Conservation (phyloP, 2,888 invertebrate species). For the Dicycla oo region DNA sequence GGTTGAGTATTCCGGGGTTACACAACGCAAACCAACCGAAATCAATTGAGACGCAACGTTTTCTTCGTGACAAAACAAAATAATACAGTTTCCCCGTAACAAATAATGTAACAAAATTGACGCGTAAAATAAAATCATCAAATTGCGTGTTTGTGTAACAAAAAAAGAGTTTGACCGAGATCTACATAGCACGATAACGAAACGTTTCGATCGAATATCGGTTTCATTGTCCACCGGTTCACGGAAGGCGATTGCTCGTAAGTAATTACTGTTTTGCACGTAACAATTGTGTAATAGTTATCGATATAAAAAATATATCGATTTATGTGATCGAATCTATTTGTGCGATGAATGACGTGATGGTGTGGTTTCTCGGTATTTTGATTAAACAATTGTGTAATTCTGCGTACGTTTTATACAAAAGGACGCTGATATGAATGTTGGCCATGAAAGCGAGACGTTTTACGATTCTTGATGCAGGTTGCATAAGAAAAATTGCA, state of each 20-base stretch:
- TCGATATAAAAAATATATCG: constrained; percentile 74
- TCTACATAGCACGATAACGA: constrained; percentile 79
- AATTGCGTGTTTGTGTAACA: constrained; percentile 83
- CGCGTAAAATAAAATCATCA: constrained; percentile 74
- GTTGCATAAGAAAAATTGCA: constrained; percentile 53
- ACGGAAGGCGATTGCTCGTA: constrained; percentile 82
- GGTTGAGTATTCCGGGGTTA: neutral
- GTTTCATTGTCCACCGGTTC: constrained; percentile 85
- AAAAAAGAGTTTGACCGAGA: constrained; percentile 85
- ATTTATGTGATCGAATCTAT: constrained; percentile 69
- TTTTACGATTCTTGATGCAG: constrained; percentile 42
- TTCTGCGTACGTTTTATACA: constrained; percentile 50
- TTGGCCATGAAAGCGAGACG: constrained; percentile 53
- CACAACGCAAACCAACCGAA: constrained; percentile 25
- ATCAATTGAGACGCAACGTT: constrained; percentile 45
- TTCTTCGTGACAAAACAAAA: constrained; percentile 51
- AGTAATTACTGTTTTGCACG: constrained; percentile 85
- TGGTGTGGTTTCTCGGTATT: constrained; percentile 65
- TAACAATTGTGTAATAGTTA: constrained; percentile 85
- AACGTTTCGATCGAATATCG: constrained; percentile 83
- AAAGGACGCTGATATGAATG: constrained; percentile 48
- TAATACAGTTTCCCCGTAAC: constrained; percentile 50
- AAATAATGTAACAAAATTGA: constrained; percentile 63
- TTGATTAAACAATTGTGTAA: constrained; percentile 64
- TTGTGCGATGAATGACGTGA: constrained; percentile 63